Percentiles rank a stretch among this genome's conserved stretches.
Evolutionary conservation across 2,888 invertebrate genomes (phyloP).

Genomic region (Ormyrus thymus): DNA sequence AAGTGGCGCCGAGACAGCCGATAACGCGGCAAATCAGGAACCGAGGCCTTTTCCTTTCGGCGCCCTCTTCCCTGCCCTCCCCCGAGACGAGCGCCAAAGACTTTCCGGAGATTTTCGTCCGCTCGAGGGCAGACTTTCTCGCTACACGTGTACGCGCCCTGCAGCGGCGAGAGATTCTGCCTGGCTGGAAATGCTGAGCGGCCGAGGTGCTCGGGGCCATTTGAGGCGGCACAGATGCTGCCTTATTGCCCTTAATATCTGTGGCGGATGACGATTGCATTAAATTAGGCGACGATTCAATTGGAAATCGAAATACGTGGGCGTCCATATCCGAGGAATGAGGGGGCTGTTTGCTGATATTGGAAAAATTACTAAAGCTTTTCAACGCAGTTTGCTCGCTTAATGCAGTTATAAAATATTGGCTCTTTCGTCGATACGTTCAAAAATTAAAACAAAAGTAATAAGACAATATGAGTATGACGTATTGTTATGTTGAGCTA

Average conservation of each 20-base stretch:
- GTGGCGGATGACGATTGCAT: not conserved
- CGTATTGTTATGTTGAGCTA: too few relatives aligned
- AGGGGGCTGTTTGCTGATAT: not conserved
- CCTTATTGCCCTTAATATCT: not conserved
- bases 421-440: too few relatives aligned
- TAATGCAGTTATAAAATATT: too few relatives aligned
- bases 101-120: too few relatives aligned
- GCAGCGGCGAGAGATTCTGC: not conserved
- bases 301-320: slow-evolving; percentile 1
- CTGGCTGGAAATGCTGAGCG: not conserved
- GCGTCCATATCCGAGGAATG: not conserved
- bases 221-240: too few relatives aligned
- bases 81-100: not conserved
- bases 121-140: not conserved
- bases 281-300: not conserved
- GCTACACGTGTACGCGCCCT: not conserved
- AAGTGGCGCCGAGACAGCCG: slow-evolving; percentile 52
- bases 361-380: too few relatives aligned
- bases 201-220: not conserved
- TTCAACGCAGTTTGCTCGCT: too few relatives aligned
- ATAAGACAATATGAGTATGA: too few relatives aligned
- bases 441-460: too few relatives aligned
- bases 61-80: not conserved
- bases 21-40: slow-evolving; percentile 53
- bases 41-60: slow-evolving; percentile 25